Conservation (phyloP, 2,888 invertebrate genomes). For the Pterobdella sp. region DNA sequence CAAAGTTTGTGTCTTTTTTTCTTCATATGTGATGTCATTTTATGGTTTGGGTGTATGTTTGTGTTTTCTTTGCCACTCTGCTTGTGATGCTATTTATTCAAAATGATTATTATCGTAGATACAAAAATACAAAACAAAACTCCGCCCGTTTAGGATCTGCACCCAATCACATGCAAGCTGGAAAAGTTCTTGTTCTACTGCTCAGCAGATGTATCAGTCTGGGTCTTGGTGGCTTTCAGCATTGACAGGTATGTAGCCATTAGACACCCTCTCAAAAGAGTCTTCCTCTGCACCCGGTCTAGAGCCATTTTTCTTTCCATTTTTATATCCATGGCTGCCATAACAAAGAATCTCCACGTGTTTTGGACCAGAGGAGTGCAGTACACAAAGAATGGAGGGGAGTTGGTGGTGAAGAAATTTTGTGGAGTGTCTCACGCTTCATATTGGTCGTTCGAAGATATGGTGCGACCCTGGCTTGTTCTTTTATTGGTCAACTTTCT, state of each 20-base stretch:
- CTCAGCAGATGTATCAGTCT: slow-evolving; percentile 43
- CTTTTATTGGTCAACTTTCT: slow-evolving; percentile 34
- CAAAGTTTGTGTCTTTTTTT: slow-evolving; percentile 21
- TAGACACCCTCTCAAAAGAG: slow-evolving; percentile 41
- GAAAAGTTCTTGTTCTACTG: slow-evolving; percentile 38
- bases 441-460: slow-evolving; percentile 35
- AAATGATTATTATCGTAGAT: no score
- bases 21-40: background rate
- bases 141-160: slow-evolving; percentile 18
- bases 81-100: background rate
- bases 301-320: slow-evolving; percentile 38
- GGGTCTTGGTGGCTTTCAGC: slow-evolving; percentile 45
- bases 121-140: slow-evolving; percentile 21
- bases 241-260: slow-evolving; percentile 45
- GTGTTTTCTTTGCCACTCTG: background rate
- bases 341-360: slow-evolving; percentile 43
- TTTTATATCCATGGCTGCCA: slow-evolving; percentile 35
- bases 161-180: slow-evolving; percentile 37
- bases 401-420: background rate
- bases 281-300: slow-evolving; percentile 39
- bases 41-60: background rate
- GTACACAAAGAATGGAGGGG: slow-evolving; percentile 33
- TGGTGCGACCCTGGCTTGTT: slow-evolving; percentile 39
- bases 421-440: slow-evolving; percentile 13
- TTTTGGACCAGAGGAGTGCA: slow-evolving; percentile 41